Base-by-base conservation (phyloP, 2,888 invertebrate species). In the Willowsia nigromaculata region DNA sequence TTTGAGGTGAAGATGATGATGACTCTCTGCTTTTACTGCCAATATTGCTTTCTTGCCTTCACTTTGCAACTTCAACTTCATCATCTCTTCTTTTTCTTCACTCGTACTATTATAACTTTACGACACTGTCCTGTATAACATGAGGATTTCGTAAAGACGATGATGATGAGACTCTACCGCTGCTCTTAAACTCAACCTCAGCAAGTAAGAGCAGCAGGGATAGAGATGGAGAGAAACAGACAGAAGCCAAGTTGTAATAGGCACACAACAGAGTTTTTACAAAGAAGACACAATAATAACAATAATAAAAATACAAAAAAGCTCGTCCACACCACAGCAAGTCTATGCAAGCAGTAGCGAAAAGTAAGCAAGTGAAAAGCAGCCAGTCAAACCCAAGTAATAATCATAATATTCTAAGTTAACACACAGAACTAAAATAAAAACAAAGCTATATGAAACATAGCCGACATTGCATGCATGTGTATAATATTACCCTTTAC, bases 11-110 rank as follows among this genome's bases (percentile, higher is more conserved):
- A 18, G 30, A 47, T 68, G 68, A 22, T 62, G 62, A 27, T 56
- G n/a, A 13, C 68, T n/a, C n/a, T 56, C 85, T 53, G 53, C 86
- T 86, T 86, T 86, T 86, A 86, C 86, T 87, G 47, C 81, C 74
- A 71, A 82, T 81, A 81, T 87, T 62, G 47, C 82, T 82, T 82
- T 74, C 68, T 80, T 30, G 47, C 81, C 76, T 62, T 27, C 30
- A 84, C 71, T 83, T 83, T 3, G 59, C n/a, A 33, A 13, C 5
- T 7, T 33, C 13, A 30, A 62, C 22, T 22, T 65, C 65, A 30
- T 30, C 30, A 27, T n/a, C 65, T 68, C n/a, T 68, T 18, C 62
- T 85, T 78, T 37, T 40, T 25, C 65, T 65, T 68, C 53, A 53
- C 53, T 53, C 50, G 65, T 71, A 53, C 27, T 71, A 43, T 25